Conservation (phyloP, 2,797 vertebrate species). For the Glossophaga mutica region DNA sequence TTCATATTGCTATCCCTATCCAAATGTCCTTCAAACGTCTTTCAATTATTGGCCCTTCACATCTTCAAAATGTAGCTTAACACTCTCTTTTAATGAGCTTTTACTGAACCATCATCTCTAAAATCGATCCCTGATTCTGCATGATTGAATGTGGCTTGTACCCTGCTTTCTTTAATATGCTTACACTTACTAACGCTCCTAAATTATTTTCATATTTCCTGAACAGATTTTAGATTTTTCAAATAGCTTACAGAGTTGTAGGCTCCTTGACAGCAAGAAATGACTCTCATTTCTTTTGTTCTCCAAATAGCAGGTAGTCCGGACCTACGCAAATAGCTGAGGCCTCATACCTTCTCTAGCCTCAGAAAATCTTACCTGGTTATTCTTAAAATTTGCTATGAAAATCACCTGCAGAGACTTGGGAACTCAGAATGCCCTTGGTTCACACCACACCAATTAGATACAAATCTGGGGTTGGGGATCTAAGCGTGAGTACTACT, state of each 20-base stretch:
- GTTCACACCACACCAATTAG: background rate
- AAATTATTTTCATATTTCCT: constrained; percentile 9
- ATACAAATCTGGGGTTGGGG: background rate
- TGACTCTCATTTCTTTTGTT: background rate
- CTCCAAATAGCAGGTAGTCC: background rate
- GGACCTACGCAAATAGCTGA: background rate
- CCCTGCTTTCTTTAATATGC: background rate
- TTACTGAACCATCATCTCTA: background rate
- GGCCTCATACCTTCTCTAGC: background rate
- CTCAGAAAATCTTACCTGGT: background rate
- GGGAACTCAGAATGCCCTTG: background rate
- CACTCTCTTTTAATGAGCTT: background rate
- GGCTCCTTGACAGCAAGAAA: background rate
- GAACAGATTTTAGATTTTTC: constrained; percentile 1
- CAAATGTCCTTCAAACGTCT: background rate
- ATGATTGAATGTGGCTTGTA: background rate
- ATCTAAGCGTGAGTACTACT: background rate
- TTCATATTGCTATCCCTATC: background rate
- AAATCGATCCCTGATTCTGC: background rate
- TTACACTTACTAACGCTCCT: constrained; percentile 20
- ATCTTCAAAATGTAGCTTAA: background rate
- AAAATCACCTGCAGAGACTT: background rate
- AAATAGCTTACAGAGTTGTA: background rate
- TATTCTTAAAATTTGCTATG: background rate
- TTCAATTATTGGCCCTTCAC: background rate